Evolutionary conservation across 2,797 vertebrate genomes (phyloP).

Genomic region (Sylvia borin): DNA sequence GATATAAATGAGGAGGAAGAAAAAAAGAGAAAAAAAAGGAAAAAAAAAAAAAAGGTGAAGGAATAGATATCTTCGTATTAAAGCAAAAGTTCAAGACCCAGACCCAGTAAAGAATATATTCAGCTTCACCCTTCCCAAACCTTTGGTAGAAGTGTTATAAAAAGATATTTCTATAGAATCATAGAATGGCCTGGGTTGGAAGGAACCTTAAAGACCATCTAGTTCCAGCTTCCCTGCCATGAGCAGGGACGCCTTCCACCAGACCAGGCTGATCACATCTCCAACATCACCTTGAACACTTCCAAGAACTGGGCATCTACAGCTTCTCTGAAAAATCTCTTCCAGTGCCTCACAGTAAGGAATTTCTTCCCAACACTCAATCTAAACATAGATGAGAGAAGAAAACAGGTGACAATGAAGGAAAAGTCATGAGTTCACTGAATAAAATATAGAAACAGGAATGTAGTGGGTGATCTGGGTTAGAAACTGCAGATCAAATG

Average conservation of each 20-base stretch:
- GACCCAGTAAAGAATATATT: background rate
- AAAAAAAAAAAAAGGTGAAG: background rate
- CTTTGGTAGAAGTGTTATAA: background rate
- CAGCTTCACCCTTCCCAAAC: background rate
- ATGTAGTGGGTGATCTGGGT: background rate
- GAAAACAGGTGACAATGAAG: background rate
- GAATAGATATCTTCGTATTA: background rate
- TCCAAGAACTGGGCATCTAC: background rate
- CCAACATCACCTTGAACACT: background rate
- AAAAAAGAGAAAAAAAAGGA: too few species aligned
- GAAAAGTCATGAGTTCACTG: background rate
- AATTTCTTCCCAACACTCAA: background rate
- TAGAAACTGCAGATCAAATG: background rate
- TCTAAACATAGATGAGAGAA: background rate
- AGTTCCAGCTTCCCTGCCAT: background rate
- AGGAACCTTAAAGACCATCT: background rate
- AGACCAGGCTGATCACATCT: background rate
- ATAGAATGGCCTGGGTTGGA: background rate
- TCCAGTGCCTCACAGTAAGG: background rate
- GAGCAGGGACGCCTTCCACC: background rate
- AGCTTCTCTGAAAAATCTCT: background rate
- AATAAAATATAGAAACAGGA: background rate
- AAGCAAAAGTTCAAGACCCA: background rate
- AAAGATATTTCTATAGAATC: background rate
- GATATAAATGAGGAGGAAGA: background rate